Conservation (phyloP, 1,140 invertebrate species). For the Callitettix versicolor region DNA sequence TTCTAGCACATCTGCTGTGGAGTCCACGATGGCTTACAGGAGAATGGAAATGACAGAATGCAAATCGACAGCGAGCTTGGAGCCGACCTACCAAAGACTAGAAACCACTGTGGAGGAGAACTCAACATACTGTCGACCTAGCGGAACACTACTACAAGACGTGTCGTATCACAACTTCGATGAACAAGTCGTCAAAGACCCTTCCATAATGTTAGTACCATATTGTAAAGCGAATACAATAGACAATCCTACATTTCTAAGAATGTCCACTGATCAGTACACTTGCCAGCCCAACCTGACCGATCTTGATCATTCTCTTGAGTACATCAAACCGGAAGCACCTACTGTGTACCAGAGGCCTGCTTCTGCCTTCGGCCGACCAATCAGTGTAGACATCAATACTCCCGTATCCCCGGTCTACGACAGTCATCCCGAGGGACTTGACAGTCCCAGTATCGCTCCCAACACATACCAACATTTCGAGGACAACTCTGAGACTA, state of each 20-base stretch:
- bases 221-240: background rate
- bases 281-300: constrained; percentile 6
- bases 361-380: background rate
- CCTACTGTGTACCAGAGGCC: background rate
- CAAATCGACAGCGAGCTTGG: background rate
- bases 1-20: background rate
- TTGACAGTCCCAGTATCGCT: constrained; percentile 13
- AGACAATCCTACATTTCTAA: background rate
- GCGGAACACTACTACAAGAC: background rate
- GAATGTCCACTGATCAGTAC: background rate
- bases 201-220: background rate
- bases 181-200: background rate
- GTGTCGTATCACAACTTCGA: constrained; percentile 2
- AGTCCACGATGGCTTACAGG: background rate
- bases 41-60: constrained; percentile 4
- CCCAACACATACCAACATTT: constrained; percentile 12
- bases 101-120: background rate
- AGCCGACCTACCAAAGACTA: constrained; percentile 7
- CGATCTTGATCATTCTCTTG: constrained; percentile 1
- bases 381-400: constrained; percentile 4
- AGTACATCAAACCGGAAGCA: background rate
- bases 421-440: constrained; percentile 15
- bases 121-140: background rate
- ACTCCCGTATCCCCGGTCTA: constrained; percentile 15
- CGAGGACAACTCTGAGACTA: constrained; percentile 4